phyloP scores from a whole-genome alignment of 2,888 invertebrate genomes.

The Campaea margaritaria region DNA sequence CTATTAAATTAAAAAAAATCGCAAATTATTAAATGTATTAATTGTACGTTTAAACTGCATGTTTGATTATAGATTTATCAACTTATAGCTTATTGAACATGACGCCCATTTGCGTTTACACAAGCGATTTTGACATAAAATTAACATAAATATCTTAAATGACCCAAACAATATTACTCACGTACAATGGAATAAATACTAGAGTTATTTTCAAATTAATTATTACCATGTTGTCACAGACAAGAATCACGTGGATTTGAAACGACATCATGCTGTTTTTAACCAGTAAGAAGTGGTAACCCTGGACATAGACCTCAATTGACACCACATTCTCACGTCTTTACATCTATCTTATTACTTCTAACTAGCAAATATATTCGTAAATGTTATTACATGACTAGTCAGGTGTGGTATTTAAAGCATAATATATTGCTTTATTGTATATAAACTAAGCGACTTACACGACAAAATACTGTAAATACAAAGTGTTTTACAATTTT shows the following conservation, averaged over 20 bases:
- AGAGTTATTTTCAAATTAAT: too few species aligned
- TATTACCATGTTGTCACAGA: too few species aligned
- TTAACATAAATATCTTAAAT: too few species aligned
- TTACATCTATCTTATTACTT: conserved; percentile 20
- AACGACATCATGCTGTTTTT: neutral
- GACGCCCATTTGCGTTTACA: too few species aligned
- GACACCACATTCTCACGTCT: conserved; percentile 19
- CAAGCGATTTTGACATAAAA: too few species aligned
- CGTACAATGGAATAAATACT: too few species aligned
- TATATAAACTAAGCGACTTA: conserved; percentile 21
- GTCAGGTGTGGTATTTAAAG: conserved; percentile 31
- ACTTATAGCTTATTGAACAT: too few species aligned
- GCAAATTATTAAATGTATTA: neutral
- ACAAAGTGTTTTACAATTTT: conserved; percentile 14
- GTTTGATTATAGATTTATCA: neutral
- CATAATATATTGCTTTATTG: conserved; percentile 21
- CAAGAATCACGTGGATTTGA: neutral
- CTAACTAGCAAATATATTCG: conserved; percentile 27
- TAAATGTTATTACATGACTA: conserved; percentile 31
- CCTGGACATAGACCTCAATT: conserved; percentile 21
- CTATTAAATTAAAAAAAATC: neutral
- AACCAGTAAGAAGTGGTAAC: conserved; percentile 11
- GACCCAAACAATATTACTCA: too few species aligned
- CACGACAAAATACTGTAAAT: conserved; percentile 22
- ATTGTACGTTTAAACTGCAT: neutral